These are phyloP conservation scores for Arenaria interpres DNA, from an alignment of 2,113 vertebrate genomes.

Conservation along the genomic window DNA sequence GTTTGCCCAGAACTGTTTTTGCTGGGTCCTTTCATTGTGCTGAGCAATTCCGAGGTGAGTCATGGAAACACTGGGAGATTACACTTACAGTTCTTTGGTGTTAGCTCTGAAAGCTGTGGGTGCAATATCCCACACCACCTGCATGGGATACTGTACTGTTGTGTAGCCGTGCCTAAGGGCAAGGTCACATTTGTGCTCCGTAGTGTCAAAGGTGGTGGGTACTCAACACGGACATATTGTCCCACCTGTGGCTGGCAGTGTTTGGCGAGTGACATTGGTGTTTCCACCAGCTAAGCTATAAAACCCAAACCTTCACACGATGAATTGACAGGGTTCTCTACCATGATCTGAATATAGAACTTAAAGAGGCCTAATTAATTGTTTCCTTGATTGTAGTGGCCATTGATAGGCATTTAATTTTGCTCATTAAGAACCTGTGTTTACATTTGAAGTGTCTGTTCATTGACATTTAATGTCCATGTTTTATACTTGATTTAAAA, in stretches of 20 bases:
- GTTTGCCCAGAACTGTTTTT: neutral
- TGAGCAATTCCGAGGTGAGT: neutral
- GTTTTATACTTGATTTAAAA: neutral
- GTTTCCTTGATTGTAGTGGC: neutral
- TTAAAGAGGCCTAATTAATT: neutral
- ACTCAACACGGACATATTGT: neutral
- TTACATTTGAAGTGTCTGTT: neutral
- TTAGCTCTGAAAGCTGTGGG: neutral
- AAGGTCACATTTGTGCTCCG: accelerated
- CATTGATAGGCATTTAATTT: neutral
- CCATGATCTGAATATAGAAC: neutral
- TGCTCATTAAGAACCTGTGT: neutral
- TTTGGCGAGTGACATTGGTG: accelerated
- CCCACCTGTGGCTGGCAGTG: neutral
- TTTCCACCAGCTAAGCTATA: neutral
- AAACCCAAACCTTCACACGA: neutral
- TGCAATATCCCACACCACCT: neutral
- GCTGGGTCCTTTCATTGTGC: neutral
- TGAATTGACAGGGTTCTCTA: neutral
- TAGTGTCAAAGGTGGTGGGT: neutral
- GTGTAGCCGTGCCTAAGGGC: neutral
- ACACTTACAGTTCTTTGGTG: neutral
- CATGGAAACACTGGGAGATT: neutral
- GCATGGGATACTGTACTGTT: neutral
- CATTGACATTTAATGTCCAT: neutral